Evolutionary conservation across 2,888 invertebrate species (phyloP).

Genomic region (Archips xylosteana): DNA sequence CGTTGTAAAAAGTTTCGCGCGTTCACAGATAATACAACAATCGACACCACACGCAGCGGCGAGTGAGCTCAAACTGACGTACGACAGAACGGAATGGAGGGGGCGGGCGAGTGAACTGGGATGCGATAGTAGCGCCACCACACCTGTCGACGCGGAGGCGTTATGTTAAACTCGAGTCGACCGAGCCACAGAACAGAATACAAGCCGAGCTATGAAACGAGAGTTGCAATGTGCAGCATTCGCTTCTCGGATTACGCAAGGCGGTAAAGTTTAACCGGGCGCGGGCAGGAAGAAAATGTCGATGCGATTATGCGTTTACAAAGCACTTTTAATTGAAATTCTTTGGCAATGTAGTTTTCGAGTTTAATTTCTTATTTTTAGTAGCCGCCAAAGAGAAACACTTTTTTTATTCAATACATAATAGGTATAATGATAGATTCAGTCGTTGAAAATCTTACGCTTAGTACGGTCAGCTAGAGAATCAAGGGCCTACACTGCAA

Average conservation of each 20-base stretch:
- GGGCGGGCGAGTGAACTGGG: conserved; percentile 46
- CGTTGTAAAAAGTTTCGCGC: conserved; percentile 75
- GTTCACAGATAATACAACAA: conserved; percentile 46
- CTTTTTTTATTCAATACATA: too few relatives aligned
- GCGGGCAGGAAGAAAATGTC: conserved; percentile 59
- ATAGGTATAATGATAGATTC: too few relatives aligned
- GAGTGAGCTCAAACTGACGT: conserved; percentile 70
- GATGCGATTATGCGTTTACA: conserved; percentile 52
- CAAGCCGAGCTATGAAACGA: conserved; percentile 51
- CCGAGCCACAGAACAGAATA: conserved; percentile 35
- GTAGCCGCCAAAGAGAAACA: too few relatives aligned
- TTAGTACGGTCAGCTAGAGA: too few relatives aligned
- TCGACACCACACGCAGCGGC: conserved; percentile 61
- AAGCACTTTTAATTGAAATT: conserved; percentile 56
- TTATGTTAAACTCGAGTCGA: conserved; percentile 39
- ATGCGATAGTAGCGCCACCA: conserved; percentile 61
- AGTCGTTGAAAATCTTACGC: too few relatives aligned
- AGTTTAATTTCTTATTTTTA: not conserved
- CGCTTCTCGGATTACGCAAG: conserved; percentile 55
- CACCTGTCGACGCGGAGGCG: conserved; percentile 64
- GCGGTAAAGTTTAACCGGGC: conserved; percentile 54
- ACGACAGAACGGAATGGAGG: conserved; percentile 52
- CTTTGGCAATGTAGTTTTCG: conserved; percentile 30
- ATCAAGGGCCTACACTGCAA: too few relatives aligned
- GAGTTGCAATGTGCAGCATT: conserved; percentile 53